Base-by-base conservation (phyloP, 2,888 invertebrate genomes). In the Andrena hattorfiana region DNA sequence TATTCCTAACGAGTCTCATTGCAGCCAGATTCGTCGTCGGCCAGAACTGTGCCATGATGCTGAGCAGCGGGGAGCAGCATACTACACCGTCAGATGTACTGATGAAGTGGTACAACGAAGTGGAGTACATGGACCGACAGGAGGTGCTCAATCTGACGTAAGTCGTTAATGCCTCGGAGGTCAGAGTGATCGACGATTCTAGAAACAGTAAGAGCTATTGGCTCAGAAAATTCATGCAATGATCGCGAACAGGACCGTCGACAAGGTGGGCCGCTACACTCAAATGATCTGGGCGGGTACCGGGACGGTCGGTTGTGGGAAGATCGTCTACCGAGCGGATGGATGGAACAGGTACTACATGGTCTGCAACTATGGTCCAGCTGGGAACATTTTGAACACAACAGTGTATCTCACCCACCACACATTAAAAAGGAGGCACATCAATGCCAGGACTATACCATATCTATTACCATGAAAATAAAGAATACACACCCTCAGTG, bases 251-350 rank as follows among this genome's bases (percentile, higher is more conserved):
- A 42, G 42, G 42, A 13, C 13, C 13, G 0, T 42, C 20, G 2
- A 8, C 0, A 6, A 28, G 0, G 86, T 84, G 35, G 94, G 94
- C 1, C 94, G 94, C 84, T 94, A 94, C 87, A 94, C 94, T 0
- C 94, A 95, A 92, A 88, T 95, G 72, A 92, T 95, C 1, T 95
- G 95, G 95, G 95, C 94, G 1, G 91, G 93, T 28, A 94, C 95
- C 1, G 90, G 90, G 49, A 85, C 87, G 35, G 86, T 95, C 28
- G 95, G 95, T 3, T 95, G 95, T 83, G 95, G 95, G 23, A 92
- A 90, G 78, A 90, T 94, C 1, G 90, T 90, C 69, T 95, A 93
- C 90, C 66, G 67, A 2, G 0, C 4, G 7, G 74, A 89, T 88
- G 42, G 49, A 4, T 81, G 51, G 71, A 73, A 91, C 74, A 87